Conservation (phyloP, 1,140 invertebrate species). For the Bombus pyrosoma region DNA sequence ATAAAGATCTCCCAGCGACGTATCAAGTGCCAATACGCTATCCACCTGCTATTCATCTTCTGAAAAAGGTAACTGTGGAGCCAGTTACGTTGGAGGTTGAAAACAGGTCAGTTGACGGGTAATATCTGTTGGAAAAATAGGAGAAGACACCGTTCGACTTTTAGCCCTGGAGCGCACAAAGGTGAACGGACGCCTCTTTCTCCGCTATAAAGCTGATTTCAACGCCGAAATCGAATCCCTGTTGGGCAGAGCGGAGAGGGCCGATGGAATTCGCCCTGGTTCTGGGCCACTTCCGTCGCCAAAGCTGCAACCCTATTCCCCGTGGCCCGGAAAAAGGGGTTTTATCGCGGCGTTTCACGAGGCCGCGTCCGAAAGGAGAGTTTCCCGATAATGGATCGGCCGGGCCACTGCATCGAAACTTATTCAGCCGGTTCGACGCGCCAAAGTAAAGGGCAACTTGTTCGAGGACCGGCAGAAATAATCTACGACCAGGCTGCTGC, state of each 20-base stretch:
- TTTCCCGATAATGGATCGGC: slow-evolving; percentile 54
- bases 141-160: slow-evolving; percentile 32
- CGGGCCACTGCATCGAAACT: slow-evolving; percentile 39
- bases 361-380: slow-evolving; percentile 44
- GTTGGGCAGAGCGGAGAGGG: neutral
- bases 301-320: slow-evolving; percentile 26
- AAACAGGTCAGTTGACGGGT: neutral
- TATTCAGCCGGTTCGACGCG: slow-evolving; percentile 41
- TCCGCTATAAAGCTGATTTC: slow-evolving; percentile 51
- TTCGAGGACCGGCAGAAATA: slow-evolving; percentile 11
- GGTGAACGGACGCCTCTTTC: neutral
- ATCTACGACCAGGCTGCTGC: neutral
- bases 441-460: slow-evolving; percentile 29
- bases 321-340: slow-evolving; percentile 10
- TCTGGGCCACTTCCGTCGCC: slow-evolving; percentile 23
- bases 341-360: slow-evolving; percentile 56
- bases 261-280: slow-evolving; percentile 36
- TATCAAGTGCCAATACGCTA: neutral
- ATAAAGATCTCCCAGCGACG: neutral
- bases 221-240: slow-evolving; percentile 52
- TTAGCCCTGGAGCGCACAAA: neutral
- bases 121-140: slow-evolving; percentile 20
- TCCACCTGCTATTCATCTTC: neutral
- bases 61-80: neutral
- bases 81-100: neutral